These are phyloP conservation scores for Drosophila sturtevanti DNA, from an alignment of 1,140 invertebrate genomes.

Conservation along the genomic window DNA sequence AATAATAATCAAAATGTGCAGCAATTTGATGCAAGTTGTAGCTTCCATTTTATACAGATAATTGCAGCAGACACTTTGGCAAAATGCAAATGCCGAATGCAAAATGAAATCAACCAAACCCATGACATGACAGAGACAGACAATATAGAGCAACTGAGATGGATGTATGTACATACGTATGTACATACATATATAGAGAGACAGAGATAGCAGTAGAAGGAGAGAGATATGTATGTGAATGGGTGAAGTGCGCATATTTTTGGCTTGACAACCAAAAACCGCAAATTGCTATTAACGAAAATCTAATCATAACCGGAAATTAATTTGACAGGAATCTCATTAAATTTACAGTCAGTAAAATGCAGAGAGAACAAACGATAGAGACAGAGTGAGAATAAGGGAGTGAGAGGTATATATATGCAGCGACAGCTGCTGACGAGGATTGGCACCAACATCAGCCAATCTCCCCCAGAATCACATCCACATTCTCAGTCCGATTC, in stretches of 20 bases:
- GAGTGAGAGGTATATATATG: background rate
- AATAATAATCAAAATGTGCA: conserved; percentile 69
- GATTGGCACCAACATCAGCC: conserved; percentile 1
- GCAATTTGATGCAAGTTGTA: conserved; percentile 56
- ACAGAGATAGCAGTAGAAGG: background rate
- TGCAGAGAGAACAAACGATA: background rate
- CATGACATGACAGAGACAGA: conserved; percentile 14
- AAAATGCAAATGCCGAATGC: conserved; percentile 53
- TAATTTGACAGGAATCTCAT: conserved; percentile 83
- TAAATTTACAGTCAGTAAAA: conserved; percentile 76
- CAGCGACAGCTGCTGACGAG: conserved; percentile 25
- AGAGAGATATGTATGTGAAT: background rate
- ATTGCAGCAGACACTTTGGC: conserved; percentile 53
- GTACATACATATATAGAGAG: background rate
- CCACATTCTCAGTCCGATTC: background rate
- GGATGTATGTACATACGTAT: no score
- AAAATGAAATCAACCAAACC: conserved; percentile 20
- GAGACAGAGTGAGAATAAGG: background rate
- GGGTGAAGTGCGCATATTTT: conserved; percentile 46
- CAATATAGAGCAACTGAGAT: background rate
- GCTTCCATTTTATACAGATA: conserved; percentile 43
- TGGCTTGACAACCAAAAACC: conserved; percentile 70
- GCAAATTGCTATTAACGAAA: conserved; percentile 83
- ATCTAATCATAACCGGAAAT: conserved; percentile 83
- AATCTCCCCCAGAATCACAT: background rate